phyloP scores from a whole-genome alignment of 2,888 invertebrate genomes.

The Oscheius sp. region DNA sequence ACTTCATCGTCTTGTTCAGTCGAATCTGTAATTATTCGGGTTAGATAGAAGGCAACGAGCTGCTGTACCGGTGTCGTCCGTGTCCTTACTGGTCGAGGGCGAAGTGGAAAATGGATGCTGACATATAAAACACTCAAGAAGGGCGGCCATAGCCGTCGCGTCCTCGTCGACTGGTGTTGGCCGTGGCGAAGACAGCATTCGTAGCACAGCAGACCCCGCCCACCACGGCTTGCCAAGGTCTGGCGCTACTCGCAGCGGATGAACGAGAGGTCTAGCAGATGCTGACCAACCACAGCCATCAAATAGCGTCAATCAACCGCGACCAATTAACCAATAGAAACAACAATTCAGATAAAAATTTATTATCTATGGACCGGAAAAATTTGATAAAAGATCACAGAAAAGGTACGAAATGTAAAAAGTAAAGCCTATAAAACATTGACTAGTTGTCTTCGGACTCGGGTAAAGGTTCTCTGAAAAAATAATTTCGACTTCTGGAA shows the following conservation, averaged over 20 bases:
- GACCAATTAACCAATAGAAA: not conserved
- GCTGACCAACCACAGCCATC: not conserved
- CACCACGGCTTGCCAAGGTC: not conserved
- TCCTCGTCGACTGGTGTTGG: conserved; percentile 4
- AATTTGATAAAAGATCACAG: not conserved
- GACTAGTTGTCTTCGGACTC: not conserved
- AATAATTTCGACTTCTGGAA: too few relatives aligned
- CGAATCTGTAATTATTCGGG: not conserved
- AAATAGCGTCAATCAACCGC: not conserved
- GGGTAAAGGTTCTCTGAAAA: not conserved
- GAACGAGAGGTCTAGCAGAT: not conserved
- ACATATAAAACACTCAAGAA: conserved; percentile 24
- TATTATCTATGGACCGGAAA: not conserved
- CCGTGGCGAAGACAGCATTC: conserved; percentile 7
- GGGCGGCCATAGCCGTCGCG: conserved; percentile 6
- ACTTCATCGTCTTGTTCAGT: conserved; percentile 1
- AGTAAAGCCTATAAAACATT: not conserved
- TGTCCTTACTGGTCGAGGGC: not conserved
- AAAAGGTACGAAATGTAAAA: not conserved
- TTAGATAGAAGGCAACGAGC: not conserved
- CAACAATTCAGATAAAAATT: not conserved
- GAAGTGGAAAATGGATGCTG: not conserved
- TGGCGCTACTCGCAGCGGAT: not conserved
- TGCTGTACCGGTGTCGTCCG: not conserved
- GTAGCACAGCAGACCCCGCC: conserved; percentile 5